These are phyloP conservation scores for Sturnira hondurensis DNA, from an alignment of 2,113 vertebrate species.

Conservation along the genomic window DNA sequence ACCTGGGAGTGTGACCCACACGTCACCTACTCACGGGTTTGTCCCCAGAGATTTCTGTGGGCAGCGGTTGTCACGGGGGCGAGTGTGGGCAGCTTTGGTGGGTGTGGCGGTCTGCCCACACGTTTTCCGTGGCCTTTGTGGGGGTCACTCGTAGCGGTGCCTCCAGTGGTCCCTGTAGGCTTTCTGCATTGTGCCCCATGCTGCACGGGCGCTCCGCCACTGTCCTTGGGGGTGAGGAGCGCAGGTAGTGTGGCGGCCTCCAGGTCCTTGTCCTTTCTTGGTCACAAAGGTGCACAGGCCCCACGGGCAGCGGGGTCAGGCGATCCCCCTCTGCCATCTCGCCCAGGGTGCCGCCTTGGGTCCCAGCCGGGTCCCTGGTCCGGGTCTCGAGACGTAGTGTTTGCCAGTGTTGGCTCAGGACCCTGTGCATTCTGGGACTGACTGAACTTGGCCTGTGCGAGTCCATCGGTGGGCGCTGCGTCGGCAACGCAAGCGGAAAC, in stretches of 20 bases:
- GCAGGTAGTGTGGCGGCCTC: too few relatives aligned
- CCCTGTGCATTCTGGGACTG: too few relatives aligned
- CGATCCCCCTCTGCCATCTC: neutral
- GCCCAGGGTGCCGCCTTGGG: too few relatives aligned
- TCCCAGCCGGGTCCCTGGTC: too few relatives aligned
- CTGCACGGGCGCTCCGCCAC: too few relatives aligned
- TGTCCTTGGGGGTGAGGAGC: neutral
- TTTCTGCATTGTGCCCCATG: neutral
- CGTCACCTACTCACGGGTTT: rapidly evolving
- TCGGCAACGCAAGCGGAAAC: too few relatives aligned
- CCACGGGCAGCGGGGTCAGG: neutral
- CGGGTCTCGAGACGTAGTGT: too few relatives aligned
- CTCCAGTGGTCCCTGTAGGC: neutral
- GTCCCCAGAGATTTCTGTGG: rapidly evolving
- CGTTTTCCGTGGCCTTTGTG: rapidly evolving
- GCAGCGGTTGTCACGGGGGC: rapidly evolving
- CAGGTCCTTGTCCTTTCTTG: neutral
- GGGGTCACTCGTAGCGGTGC: too few relatives aligned
- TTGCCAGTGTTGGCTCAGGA: too few relatives aligned
- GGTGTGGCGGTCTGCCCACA: rapidly evolving
- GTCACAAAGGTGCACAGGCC: neutral
- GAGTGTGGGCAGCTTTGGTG: rapidly evolving
- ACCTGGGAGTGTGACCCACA: rapidly evolving
- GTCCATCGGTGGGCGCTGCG: too few relatives aligned
- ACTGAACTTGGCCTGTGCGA: too few relatives aligned